A percentile compares a stretch with the other conserved stretches of the same genome.
phyloP scores from a whole-genome alignment of 2,888 invertebrate genomes.

The Melipona bicolor region DNA sequence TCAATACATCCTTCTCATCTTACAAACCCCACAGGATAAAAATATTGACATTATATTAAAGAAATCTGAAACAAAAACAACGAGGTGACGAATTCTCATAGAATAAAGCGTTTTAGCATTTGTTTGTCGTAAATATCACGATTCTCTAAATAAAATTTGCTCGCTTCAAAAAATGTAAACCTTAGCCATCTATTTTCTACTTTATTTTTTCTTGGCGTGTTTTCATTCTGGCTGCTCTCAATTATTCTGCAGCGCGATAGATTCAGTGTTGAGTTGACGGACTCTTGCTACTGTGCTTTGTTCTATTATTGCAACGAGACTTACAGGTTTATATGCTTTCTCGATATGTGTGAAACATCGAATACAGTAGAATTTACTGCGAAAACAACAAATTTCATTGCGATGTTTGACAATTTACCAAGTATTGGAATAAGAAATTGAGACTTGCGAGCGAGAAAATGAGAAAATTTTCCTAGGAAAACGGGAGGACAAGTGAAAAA shows the following conservation, averaged over 20 bases:
- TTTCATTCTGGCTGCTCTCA: neutral
- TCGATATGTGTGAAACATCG: slow-evolving; percentile 60
- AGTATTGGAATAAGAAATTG: slow-evolving; percentile 38
- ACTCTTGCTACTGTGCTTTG: slow-evolving; percentile 17
- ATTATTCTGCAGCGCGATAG: neutral
- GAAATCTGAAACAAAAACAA: slow-evolving; percentile 32
- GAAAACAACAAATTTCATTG: slow-evolving; percentile 65
- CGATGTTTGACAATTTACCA: slow-evolving; percentile 65
- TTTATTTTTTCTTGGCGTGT: neutral
- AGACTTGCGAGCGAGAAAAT: slow-evolving; percentile 7
- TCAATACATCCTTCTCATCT: too few relatives aligned
- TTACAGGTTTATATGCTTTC: neutral
- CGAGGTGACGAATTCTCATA: slow-evolving; percentile 24
- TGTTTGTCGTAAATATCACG: slow-evolving; percentile 54
- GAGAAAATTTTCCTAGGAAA: neutral
- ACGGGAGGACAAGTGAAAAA: neutral
- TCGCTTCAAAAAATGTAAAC: slow-evolving; percentile 20
- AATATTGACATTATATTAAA: slow-evolving; percentile 10
- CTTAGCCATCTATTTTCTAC: slow-evolving; percentile 7
- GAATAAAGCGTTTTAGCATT: slow-evolving; percentile 24
- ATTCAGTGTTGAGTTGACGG: slow-evolving; percentile 44
- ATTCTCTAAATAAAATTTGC: slow-evolving; percentile 43
- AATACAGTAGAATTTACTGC: slow-evolving; percentile 63
- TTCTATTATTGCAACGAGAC: neutral
- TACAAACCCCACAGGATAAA: neutral